Evolutionary conservation across 2,797 vertebrate species (phyloP).

Genomic region (Euthynnus affinis): DNA sequence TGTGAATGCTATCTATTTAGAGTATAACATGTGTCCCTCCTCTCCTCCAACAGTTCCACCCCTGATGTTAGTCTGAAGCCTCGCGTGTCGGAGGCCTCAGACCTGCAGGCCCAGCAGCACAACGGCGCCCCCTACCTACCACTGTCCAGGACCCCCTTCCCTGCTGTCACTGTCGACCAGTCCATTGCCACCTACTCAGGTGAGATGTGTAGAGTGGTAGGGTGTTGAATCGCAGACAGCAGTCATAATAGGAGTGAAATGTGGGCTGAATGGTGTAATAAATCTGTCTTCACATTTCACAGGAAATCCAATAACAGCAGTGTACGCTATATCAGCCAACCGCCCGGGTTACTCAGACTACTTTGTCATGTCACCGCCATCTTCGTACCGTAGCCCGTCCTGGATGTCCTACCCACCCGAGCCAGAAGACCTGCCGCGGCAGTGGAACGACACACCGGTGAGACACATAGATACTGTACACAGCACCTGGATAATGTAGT

Average conservation of each 20-base stretch:
- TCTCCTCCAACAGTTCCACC: conserved; percentile 87
- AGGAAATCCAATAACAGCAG: conserved; percentile 98
- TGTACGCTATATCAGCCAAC: conserved; percentile 98
- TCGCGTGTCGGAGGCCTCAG: conserved; percentile 90
- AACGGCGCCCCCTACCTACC: conserved; percentile 90
- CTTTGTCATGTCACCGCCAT: conserved; percentile 94
- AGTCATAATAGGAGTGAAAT: background rate
- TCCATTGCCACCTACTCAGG: conserved; percentile 96
- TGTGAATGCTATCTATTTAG: background rate
- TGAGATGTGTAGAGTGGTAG: conserved; percentile 54
- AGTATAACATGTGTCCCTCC: background rate
- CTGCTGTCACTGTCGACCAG: conserved; percentile 93
- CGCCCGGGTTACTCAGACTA: conserved; percentile 95
- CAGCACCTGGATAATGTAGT: background rate
- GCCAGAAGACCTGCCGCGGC: conserved; percentile 91
- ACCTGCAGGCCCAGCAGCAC: conserved; percentile 90
- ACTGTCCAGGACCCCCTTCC: conserved; percentile 90
- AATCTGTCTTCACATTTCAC: conserved; percentile 12
- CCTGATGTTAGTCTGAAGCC: conserved; percentile 96
- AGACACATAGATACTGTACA: conserved; percentile 30
- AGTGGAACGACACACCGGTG: conserved; percentile 96
- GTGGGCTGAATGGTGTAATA: background rate
- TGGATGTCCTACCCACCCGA: conserved; percentile 98
- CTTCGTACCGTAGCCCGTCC: conserved; percentile 94
- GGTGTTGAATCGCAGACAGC: background rate